Conservation (phyloP, 2,797 vertebrate genomes). For the Clarias fuscus region DNA sequence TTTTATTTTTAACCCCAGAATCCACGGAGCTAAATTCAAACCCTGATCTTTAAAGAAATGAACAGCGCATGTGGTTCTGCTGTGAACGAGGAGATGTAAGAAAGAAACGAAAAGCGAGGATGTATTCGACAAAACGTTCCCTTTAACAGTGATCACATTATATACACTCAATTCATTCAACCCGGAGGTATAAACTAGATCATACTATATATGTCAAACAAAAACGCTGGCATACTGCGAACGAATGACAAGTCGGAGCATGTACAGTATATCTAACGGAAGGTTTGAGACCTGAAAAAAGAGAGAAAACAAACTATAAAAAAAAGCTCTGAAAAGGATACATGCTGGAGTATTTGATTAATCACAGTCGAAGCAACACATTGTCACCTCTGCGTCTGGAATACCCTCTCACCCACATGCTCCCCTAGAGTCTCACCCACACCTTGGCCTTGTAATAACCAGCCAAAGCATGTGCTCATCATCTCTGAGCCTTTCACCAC, state of each 20-base stretch:
- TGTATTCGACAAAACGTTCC: slow-evolving; percentile 19
- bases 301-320: slow-evolving; percentile 19
- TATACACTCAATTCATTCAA: slow-evolving; percentile 36
- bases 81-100: not conserved
- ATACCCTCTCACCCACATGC: slow-evolving; percentile 15
- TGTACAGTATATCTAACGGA: slow-evolving; percentile 9
- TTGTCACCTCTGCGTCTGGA: slow-evolving; percentile 28
- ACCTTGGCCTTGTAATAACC: slow-evolving; percentile 24
- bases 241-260: not conserved
- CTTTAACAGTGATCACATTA: slow-evolving; percentile 25
- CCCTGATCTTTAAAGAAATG: slow-evolving; percentile 26
- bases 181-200: slow-evolving; percentile 23
- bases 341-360: slow-evolving; percentile 44
- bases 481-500: slow-evolving; percentile 24
- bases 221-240: slow-evolving; percentile 28
- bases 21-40: slow-evolving; percentile 21
- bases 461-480: slow-evolving; percentile 27
- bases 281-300: not conserved
- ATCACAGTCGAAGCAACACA: slow-evolving; percentile 48
- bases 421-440: slow-evolving; percentile 3
- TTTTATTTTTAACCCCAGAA: not conserved
- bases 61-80: slow-evolving; percentile 27
- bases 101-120: not conserved
- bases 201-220: slow-evolving; percentile 31
- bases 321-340: not conserved